Percentiles rank a stretch among this genome's conserved stretches.
phyloP scores from a whole-genome alignment of 2,113 vertebrate genomes.

The Lepidothrix coronata region DNA sequence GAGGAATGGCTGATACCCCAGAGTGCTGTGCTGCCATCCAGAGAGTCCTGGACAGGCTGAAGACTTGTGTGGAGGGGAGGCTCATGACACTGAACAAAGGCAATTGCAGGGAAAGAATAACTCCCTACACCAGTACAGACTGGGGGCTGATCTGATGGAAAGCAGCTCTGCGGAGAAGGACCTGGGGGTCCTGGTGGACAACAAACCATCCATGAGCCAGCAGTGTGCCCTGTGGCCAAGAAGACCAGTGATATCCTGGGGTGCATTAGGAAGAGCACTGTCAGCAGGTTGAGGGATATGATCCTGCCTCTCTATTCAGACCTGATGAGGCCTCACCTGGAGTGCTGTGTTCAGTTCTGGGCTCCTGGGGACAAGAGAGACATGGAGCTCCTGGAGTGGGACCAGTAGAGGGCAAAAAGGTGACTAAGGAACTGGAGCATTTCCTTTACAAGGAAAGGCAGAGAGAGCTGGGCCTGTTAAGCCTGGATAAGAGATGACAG shows the following conservation, averaged over 20 bases:
- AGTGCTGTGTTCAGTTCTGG: neutral
- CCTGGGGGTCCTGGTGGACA: neutral
- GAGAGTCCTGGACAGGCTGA: neutral
- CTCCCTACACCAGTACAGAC: neutral
- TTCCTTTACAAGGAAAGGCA: neutral
- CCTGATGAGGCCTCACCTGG: neutral
- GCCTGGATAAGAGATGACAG: no score
- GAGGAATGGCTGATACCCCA: fast-evolving
- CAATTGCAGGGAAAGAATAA: neutral
- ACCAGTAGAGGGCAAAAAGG: neutral
- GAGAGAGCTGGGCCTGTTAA: neutral
- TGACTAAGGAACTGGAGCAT: neutral
- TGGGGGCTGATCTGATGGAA: neutral
- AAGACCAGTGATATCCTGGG: fast-evolving
- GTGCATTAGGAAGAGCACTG: neutral
- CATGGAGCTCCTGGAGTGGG: neutral
- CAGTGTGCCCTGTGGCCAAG: neutral
- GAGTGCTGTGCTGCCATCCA: neutral
- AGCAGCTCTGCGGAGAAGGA: neutral
- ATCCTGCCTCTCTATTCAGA: neutral
- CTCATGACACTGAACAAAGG: neutral
- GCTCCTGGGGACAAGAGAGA: neutral
- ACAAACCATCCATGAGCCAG: neutral
- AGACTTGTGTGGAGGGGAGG: neutral
- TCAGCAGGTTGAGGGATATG: neutral